Base-by-base conservation (phyloP, 2,113 vertebrate genomes). In the Dipodomys ordii region DNA sequence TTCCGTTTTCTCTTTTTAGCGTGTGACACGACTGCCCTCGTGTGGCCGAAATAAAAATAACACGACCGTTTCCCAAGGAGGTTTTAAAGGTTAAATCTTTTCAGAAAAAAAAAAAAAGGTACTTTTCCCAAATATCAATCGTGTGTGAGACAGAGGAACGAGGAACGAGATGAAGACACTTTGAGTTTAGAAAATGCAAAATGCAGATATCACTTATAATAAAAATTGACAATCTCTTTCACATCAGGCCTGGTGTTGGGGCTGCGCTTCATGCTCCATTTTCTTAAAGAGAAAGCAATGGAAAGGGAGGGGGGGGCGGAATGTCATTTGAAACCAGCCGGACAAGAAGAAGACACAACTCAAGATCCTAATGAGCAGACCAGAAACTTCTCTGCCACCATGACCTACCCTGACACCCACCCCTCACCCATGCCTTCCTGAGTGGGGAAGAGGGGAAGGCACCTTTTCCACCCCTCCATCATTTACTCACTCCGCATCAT, bases 11-110 rank as follows among this genome's bases (percentile, higher is more conserved):
- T 16, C 53, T 73, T 74, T 96, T 67, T 96, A 97, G 46, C 28
- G 11, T 27, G 94, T 92, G 91, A 86, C 95, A 93, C 94, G 0
- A 74, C 89, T 97, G 98, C 80, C 97, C 97, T 95, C 98, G 23
- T 62, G 97, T 96, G 98, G 96, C 53, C 25, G 1, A 27, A 71
- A 3, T 19, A n/a, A 69, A n/a, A 69, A 92, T 80, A 95, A 23
- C 82, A 85, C 94, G 82, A 20, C 60, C 32, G 20, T 39, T 93
- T 95, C 74, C 57, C 76, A 86, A 68, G 23, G 44, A 84, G 11
- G 44, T 4, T 27, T 7, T 18, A 93, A 44, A 22, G 8, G 6
- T 65, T 44, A 76, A 30, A 19, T 39, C 39, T 76, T 57, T 57
- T 57, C 53, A 13, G 3, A 4, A 4, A 16, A 16, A 13, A 12